Conservation (phyloP, 2,113 vertebrate species). For the Triplophysa rosa region DNA sequence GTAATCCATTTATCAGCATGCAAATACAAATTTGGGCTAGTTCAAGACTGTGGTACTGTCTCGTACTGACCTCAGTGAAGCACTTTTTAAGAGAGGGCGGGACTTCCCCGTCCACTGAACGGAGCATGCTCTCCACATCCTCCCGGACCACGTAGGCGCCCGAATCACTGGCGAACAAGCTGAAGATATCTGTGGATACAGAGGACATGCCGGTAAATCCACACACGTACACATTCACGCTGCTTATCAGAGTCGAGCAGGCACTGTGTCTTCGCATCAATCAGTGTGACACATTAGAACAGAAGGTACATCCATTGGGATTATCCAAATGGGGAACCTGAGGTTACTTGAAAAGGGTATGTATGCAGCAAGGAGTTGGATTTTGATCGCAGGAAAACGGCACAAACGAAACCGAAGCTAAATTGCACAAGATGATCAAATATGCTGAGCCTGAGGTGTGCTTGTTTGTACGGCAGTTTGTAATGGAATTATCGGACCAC, state of each 20-base stretch:
- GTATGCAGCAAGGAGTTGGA: neutral
- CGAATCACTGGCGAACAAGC: conserved; percentile 93
- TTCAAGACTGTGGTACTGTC: conserved; percentile 9
- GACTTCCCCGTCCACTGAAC: conserved; percentile 90
- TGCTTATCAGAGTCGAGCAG: conserved; percentile 45
- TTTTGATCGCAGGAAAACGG: neutral
- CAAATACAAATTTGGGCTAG: conserved; percentile 31
- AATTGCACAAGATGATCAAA: conserved; percentile 20
- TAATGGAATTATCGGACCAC: conserved; percentile 22
- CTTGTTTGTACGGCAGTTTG: conserved; percentile 32
- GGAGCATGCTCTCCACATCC: conserved; percentile 94
- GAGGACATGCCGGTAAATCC: neutral
- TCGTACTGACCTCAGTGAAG: conserved; percentile 86
- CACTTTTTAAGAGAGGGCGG: conserved; percentile 89
- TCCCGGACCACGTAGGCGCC: conserved; percentile 90
- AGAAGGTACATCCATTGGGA: conserved; percentile 1
- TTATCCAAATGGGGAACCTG: neutral
- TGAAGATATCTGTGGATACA: conserved; percentile 88
- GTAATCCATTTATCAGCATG: conserved; percentile 50
- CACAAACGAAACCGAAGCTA: neutral
- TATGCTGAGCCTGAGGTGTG: conserved; percentile 25
- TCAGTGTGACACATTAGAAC: neutral
- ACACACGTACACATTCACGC: conserved; percentile 6
- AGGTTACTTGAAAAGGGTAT: neutral
- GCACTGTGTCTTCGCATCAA: conserved; percentile 30